These are phyloP conservation scores for Ariopsis seemanni DNA, from an alignment of 2,113 vertebrate species.

Conservation along the genomic window DNA sequence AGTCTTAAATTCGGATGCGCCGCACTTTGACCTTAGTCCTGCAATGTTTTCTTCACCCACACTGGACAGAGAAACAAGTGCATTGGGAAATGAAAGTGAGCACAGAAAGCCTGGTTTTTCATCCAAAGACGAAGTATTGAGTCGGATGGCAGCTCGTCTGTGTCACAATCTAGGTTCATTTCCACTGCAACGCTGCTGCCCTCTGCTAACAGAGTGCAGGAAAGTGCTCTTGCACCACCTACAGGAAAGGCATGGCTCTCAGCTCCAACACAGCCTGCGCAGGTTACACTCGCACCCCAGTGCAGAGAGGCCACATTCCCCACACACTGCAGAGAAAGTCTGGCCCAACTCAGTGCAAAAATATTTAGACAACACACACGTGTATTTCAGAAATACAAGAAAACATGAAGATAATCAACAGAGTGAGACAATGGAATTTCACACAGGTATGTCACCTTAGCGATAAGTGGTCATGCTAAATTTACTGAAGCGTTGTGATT, in stretches of 20 bases:
- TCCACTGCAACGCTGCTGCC: slow-evolving; percentile 60
- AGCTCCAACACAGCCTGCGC: slow-evolving; percentile 66
- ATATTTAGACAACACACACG: slow-evolving; percentile 3
- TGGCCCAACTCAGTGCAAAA: slow-evolving; percentile 14
- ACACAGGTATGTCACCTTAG: slow-evolving; percentile 51
- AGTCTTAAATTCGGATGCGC: neutral
- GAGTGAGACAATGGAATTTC: slow-evolving; percentile 2
- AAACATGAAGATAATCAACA: slow-evolving; percentile 2
- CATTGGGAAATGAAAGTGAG: neutral
- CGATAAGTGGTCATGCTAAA: neutral
- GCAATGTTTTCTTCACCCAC: slow-evolving; percentile 21
- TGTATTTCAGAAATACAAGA: neutral
- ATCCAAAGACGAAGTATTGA: slow-evolving; percentile 44
- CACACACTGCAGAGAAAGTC: neutral
- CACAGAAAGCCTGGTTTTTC: neutral
- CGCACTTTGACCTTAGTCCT: neutral
- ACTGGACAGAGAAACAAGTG: neutral
- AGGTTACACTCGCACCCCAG: slow-evolving; percentile 35
- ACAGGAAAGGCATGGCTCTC: slow-evolving; percentile 65
- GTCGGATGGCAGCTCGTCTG: slow-evolving; percentile 64
- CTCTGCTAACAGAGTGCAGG: slow-evolving; percentile 71
- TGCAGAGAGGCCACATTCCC: neutral
- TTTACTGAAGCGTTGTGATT: neutral
- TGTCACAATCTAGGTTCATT: slow-evolving; percentile 63
- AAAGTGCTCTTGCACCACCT: slow-evolving; percentile 67